Conservation (phyloP, 2,113 vertebrate genomes). For the Arvicanthis niloticus region DNA sequence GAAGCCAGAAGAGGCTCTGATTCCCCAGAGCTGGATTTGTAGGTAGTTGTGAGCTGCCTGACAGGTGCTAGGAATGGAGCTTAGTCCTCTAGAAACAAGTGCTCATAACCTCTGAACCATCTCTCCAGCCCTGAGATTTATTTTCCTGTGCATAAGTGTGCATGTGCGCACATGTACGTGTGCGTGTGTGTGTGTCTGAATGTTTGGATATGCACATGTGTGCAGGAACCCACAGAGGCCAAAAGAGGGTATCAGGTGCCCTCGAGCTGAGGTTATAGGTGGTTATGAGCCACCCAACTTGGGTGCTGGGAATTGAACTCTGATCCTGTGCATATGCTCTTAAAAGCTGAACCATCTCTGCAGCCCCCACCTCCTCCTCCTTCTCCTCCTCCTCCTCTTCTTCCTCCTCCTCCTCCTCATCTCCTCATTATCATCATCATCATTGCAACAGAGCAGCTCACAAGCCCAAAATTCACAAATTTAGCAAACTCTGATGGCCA, state of each 20-base stretch:
- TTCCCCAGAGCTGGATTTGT: background rate
- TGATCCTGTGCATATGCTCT: background rate
- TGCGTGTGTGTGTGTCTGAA: background rate
- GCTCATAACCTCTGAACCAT: background rate
- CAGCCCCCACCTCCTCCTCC: background rate
- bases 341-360: background rate
- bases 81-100: background rate
- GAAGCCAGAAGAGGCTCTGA: background rate
- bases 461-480: background rate
- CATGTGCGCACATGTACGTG: too few relatives aligned
- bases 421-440: too few relatives aligned
- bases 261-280: background rate
- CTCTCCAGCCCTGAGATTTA: background rate
- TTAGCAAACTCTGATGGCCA: background rate
- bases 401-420: too few relatives aligned
- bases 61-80: background rate
- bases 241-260: background rate
- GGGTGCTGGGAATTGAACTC: background rate
- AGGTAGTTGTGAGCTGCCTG: background rate
- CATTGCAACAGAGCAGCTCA: background rate
- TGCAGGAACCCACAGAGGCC: background rate
- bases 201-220: background rate
- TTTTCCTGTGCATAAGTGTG: background rate
- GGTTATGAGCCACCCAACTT: background rate
- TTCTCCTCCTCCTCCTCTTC: too few relatives aligned